A percentile compares a stretch with the other conserved stretches of the same genome.
Evolutionary conservation across 2,797 vertebrate genomes (phyloP).

Genomic region (Phoxinus dragarum): DNA sequence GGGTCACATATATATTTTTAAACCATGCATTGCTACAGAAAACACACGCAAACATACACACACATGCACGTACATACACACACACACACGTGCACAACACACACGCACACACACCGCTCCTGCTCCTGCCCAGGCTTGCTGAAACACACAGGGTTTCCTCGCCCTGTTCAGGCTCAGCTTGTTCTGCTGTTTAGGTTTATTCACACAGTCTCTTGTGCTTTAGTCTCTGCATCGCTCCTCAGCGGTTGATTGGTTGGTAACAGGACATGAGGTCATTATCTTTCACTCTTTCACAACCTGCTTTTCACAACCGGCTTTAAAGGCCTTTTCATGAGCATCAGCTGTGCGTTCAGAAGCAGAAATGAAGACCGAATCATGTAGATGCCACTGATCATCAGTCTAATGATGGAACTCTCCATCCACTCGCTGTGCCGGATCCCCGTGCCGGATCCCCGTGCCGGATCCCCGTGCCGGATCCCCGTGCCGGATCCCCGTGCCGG

Average conservation of each 20-base stretch:
- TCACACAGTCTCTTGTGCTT: slow-evolving; percentile 23
- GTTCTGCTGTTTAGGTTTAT: slow-evolving; percentile 7
- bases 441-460: too few species aligned
- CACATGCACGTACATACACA: not conserved
- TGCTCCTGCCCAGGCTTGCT: slow-evolving; percentile 24
- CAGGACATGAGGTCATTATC: not conserved
- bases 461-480: too few species aligned
- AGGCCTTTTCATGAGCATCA: too few species aligned
- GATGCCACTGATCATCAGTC: too few species aligned
- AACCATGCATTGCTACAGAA: not conserved
- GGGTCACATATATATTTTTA: too few species aligned
- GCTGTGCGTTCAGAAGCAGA: too few species aligned
- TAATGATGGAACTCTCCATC: too few species aligned
- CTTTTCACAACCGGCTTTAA: too few species aligned
- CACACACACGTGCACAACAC: slow-evolving; percentile 10
- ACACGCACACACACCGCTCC: not conserved
- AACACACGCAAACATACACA: too few species aligned
- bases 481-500: too few species aligned
- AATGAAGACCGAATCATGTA: too few species aligned
- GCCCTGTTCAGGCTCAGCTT: slow-evolving; percentile 25
- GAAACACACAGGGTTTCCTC: not conserved
- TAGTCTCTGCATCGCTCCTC: not conserved
- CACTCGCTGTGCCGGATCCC: too few species aligned
- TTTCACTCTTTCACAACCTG: not conserved
- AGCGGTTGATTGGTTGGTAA: slow-evolving; percentile 10